A percentile compares a stretch with the other conserved stretches of the same genome.
Conservation (phyloP, 2,888 invertebrate species). For the Phytoseiulus persimilis region DNA sequence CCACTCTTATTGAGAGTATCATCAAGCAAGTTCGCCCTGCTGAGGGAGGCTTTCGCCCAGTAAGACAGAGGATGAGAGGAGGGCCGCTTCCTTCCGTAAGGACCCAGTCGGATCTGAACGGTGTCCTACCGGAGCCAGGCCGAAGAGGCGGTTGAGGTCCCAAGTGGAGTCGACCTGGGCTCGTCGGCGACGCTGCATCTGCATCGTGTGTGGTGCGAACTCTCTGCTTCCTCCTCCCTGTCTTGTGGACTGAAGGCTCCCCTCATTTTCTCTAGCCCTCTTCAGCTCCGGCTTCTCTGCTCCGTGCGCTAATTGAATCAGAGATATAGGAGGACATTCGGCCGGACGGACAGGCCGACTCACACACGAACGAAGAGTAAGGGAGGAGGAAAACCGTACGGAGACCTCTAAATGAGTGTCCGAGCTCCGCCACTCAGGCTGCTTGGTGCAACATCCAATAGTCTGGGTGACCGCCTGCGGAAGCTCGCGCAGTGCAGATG, state of each 20-base stretch:
- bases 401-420: not conserved
- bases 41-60: not conserved
- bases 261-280: not conserved
- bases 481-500: not conserved
- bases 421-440: not conserved
- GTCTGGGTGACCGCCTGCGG: not conserved
- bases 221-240: not conserved
- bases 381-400: not conserved
- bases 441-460: not conserved
- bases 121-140: not conserved
- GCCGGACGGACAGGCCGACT: not conserved
- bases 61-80: not conserved
- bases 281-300: not conserved
- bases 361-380: not conserved
- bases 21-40: not conserved
- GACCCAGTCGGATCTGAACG: not conserved
- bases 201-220: not conserved
- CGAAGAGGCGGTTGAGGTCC: not conserved
- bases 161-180: not conserved
- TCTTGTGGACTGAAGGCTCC: not conserved
- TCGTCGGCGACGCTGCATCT: no score
- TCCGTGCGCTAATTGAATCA: not conserved
- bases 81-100: not conserved
- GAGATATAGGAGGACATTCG: not conserved
- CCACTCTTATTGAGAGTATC: not conserved